Percentiles rank a stretch among this genome's conserved stretches.
Conservation (phyloP, 2,113 vertebrate species). For the Brachionichthys hirsutus region DNA sequence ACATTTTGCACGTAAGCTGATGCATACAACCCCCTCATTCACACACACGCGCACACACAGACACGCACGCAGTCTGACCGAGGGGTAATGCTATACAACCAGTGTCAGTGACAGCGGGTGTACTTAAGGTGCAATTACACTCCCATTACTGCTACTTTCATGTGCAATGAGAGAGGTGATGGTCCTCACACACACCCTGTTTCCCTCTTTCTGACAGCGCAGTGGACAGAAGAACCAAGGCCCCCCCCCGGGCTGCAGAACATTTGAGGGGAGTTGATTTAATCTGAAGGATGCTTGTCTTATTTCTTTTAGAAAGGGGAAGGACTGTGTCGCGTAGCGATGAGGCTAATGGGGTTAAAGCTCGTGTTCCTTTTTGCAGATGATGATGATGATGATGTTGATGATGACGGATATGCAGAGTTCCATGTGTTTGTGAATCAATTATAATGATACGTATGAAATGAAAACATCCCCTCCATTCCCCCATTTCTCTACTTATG, state of each 20-base stretch:
- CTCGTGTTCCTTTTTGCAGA: slow-evolving; percentile 38
- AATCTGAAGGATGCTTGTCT: slow-evolving; percentile 59
- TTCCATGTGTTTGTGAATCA: slow-evolving; percentile 55
- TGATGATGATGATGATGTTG: slow-evolving; percentile 68
- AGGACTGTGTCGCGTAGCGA: slow-evolving; percentile 1
- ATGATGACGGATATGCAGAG: slow-evolving; percentile 57
- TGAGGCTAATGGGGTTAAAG: slow-evolving; percentile 25
- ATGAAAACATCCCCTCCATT: slow-evolving; percentile 45
- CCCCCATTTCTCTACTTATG: slow-evolving; percentile 42
- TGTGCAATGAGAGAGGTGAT: slow-evolving; percentile 79
- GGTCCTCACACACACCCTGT: slow-evolving; percentile 78
- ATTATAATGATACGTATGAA: slow-evolving; percentile 66
- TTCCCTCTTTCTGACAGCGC: slow-evolving; percentile 85
- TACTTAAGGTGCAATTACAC: slow-evolving; percentile 77
- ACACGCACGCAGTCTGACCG: slow-evolving; percentile 42
- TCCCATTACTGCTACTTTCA: slow-evolving; percentile 77
- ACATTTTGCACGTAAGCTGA: slow-evolving; percentile 44
- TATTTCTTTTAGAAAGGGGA: slow-evolving; percentile 19
- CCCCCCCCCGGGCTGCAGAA: slow-evolving; percentile 26
- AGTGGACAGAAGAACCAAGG: slow-evolving; percentile 58
- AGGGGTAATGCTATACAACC: slow-evolving; percentile 71
- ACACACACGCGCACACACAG: slow-evolving; percentile 29
- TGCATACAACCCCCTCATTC: slow-evolving; percentile 18
- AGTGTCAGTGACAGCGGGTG: slow-evolving; percentile 74
- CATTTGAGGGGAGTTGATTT: slow-evolving; percentile 55